Evolutionary conservation across 2,888 invertebrate genomes (phyloP).

Genomic region (Silvanus unidentatus): DNA sequence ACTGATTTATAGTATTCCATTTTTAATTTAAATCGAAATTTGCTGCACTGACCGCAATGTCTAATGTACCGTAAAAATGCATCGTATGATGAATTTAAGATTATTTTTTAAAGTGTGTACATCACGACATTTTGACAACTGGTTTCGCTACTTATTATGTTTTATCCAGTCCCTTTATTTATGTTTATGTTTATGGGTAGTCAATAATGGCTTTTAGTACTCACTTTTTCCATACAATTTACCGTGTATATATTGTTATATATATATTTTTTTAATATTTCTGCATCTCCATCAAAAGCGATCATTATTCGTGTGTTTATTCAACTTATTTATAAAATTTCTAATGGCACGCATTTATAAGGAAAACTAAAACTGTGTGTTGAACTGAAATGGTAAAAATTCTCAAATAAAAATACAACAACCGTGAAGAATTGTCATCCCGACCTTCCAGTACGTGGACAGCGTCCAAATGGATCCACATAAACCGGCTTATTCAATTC

Average conservation of each 20-base stretch:
- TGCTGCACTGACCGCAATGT: conserved; percentile 24
- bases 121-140: conserved; percentile 16
- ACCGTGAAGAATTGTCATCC: conserved; percentile 30
- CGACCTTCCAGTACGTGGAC: conserved; percentile 37
- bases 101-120: conserved; percentile 13
- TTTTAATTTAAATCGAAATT: conserved; percentile 31
- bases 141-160: conserved; percentile 7
- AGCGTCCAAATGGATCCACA: conserved; percentile 29
- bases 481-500: conserved; percentile 29
- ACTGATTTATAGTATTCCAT: conserved; percentile 30
- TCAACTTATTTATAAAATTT: too few relatives aligned
- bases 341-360: too few relatives aligned
- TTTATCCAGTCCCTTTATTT: background rate
- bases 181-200: too few relatives aligned
- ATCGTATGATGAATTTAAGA: conserved; percentile 20
- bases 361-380: too few relatives aligned
- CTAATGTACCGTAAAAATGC: conserved; percentile 29
- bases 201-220: too few relatives aligned
- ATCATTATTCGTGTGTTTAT: too few relatives aligned
- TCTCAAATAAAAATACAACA: conserved; percentile 22
- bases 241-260: too few relatives aligned
- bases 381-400: conserved; percentile 1
- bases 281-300: too few relatives aligned
- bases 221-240: too few relatives aligned
- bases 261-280: too few relatives aligned